Evolutionary conservation across 35 echinoderm and acorn worm genomes (phyloP).

Genomic region (Ophioderma brevispina): DNA sequence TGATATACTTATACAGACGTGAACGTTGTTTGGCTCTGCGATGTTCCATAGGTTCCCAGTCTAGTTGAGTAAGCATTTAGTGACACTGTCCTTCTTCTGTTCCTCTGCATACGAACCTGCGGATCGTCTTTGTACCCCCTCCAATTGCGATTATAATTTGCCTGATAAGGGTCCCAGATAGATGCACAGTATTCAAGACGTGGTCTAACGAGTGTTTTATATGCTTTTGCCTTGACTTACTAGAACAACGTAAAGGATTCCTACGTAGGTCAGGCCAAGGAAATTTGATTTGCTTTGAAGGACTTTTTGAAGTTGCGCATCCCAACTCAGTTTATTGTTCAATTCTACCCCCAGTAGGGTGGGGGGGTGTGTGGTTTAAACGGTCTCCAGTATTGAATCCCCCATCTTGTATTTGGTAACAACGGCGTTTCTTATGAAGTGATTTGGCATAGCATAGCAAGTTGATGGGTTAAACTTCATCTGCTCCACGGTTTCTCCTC

Average conservation of each 20-base stretch:
- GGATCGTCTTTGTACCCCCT: not conserved
- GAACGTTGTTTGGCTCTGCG: too few relatives aligned
- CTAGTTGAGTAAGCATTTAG: too few relatives aligned
- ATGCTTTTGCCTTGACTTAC: not conserved
- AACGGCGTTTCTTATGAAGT: conserved; percentile 13
- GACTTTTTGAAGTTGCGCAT: not conserved
- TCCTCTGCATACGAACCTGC: not conserved
- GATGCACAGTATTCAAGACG: conserved; percentile 7
- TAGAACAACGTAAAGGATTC: conserved; percentile 5
- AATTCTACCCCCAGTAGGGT: not conserved
- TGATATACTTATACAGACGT: too few relatives aligned
- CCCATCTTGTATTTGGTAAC: not conserved
- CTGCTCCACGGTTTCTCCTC: conserved; percentile 12
- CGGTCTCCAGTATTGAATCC: not conserved
- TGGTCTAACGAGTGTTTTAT: conserved; percentile 5
- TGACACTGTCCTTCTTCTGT: too few relatives aligned
- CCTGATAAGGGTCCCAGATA: conserved; percentile 6
- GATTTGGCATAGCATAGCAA: conserved; percentile 40
- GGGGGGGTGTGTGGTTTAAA: not conserved
- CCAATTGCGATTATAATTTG: not conserved
- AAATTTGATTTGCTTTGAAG: not conserved
- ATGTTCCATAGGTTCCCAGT: too few relatives aligned
- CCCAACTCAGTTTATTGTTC: not conserved
- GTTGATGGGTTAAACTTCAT: conserved; percentile 5
- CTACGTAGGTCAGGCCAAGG: conserved; percentile 8